Percentiles rank a stretch among this genome's conserved stretches.
These are phyloP conservation scores for Autographa pulchrina DNA, from an alignment of 2,888 invertebrate genomes.

Conservation along the genomic window DNA sequence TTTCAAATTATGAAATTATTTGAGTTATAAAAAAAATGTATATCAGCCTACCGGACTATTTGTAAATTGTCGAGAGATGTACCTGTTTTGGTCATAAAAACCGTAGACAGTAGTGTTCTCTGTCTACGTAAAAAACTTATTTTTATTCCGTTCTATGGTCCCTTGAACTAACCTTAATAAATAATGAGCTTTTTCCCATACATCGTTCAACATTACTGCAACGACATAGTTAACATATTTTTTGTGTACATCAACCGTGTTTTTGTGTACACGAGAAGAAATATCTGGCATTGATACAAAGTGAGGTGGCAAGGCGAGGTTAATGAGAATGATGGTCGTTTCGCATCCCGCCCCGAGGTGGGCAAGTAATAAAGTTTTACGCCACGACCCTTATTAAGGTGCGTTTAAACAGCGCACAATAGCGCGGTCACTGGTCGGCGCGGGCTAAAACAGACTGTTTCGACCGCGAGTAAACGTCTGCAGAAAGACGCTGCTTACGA, in stretches of 20 bases:
- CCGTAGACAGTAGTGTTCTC: too few species aligned
- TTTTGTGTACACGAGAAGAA: constrained; percentile 68
- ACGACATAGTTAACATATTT: constrained; percentile 20
- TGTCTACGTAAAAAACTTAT: not conserved
- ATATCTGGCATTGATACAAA: constrained; percentile 75
- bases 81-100: not conserved
- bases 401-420: constrained; percentile 62
- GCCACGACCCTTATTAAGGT: constrained; percentile 80
- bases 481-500: too few species aligned
- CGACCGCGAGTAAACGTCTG: too few species aligned
- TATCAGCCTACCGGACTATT: too few species aligned
- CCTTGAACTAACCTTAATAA: not conserved
- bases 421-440: too few species aligned
- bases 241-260: constrained; percentile 43
- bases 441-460: too few species aligned
- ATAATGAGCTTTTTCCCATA: not conserved
- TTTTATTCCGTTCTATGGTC: not conserved
- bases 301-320: constrained; percentile 76
- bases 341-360: constrained; percentile 77
- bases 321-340: constrained; percentile 85
- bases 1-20: too few species aligned
- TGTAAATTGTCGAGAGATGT: too few species aligned
- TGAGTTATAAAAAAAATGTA: too few species aligned
- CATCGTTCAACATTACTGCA: not conserved
- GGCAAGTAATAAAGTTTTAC: constrained; percentile 83